Percentiles rank a stretch among this genome's conserved stretches.
These are phyloP conservation scores for Nymphicus hollandicus DNA, from an alignment of 2,113 vertebrate genomes.

Conservation along the genomic window DNA sequence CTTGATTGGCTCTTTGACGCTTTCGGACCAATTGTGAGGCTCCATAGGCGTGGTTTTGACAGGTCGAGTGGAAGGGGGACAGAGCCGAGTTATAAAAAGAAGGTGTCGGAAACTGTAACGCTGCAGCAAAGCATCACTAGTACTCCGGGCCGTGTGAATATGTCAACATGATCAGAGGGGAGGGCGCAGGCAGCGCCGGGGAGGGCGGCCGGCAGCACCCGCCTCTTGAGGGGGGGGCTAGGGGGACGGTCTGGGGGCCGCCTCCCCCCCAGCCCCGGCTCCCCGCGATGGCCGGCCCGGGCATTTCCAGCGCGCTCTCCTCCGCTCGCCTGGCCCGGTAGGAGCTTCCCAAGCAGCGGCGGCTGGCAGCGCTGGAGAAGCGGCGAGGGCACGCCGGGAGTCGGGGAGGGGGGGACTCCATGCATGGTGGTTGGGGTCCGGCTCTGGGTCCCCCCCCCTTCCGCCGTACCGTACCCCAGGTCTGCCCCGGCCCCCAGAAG, in stretches of 20 bases:
- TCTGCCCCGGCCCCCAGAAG: neutral
- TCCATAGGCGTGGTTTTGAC: conserved; percentile 98
- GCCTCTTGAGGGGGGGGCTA: conserved; percentile 56
- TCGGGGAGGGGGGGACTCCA: neutral
- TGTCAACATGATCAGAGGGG: conserved; percentile 86
- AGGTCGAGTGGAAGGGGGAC: conserved; percentile 95
- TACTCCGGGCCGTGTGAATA: conserved; percentile 86
- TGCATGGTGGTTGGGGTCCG: neutral
- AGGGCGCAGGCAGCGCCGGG: conserved; percentile 65
- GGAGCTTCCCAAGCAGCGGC: neutral
- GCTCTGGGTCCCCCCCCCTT: neutral
- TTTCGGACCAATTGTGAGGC: conserved; percentile 99
- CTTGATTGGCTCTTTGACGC: conserved; percentile 99
- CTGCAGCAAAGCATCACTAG: conserved; percentile 86
- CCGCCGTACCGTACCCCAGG: neutral
- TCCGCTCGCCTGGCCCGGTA: neutral
- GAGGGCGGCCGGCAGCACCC: conserved; percentile 33
- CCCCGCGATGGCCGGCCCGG: neutral
- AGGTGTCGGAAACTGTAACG: conserved; percentile 95
- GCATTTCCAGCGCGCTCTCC: neutral
- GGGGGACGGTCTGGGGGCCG: neutral
- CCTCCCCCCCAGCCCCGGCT: neutral
- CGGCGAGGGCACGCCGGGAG: neutral
- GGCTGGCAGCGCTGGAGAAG: neutral
- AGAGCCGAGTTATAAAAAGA: conserved; percentile 96